Evolutionary conservation across 2,888 invertebrate genomes (phyloP).

Genomic region (Eristalinus aeneus): DNA sequence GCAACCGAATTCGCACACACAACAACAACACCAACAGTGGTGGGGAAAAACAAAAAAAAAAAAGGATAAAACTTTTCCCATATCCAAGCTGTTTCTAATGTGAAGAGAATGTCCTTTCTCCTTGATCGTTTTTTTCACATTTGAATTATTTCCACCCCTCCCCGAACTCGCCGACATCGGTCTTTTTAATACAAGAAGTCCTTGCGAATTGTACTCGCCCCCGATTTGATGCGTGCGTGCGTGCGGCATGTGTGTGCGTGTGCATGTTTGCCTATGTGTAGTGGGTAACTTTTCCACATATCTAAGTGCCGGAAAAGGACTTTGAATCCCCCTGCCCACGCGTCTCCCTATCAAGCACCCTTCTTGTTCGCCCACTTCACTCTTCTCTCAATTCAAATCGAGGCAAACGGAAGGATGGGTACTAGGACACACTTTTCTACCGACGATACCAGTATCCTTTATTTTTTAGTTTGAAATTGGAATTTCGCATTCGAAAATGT

Average conservation of each 20-base stretch:
- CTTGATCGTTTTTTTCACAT: constrained; percentile 41
- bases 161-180: neutral
- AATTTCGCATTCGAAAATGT: constrained; percentile 61
- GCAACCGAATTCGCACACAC: constrained; percentile 36
- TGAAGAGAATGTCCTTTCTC: constrained; percentile 64
- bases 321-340: constrained; percentile 22
- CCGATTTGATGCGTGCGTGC: constrained; percentile 7
- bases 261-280: constrained; percentile 3
- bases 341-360: neutral
- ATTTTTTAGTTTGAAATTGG: constrained; percentile 57
- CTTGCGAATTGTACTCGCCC: constrained; percentile 37
- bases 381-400: neutral
- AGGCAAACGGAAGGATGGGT: neutral
- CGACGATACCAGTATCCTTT: neutral
- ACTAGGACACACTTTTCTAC: constrained; percentile 47
- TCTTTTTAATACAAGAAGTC: constrained; percentile 1
- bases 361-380: neutral
- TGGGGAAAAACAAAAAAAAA: constrained; percentile 11
- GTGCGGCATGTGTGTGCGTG: constrained; percentile 18
- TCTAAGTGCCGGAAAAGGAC: constrained; percentile 70
- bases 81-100: constrained; percentile 70
- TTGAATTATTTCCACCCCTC: constrained; percentile 36
- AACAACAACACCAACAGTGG: constrained; percentile 26
- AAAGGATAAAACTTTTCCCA: constrained; percentile 66
- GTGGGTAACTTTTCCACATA: constrained; percentile 67